A percentile compares a stretch with the other conserved stretches of the same genome.
These are phyloP conservation scores for Nixonia krombeini DNA, from an alignment of 1,140 invertebrate genomes.

Conservation along the genomic window DNA sequence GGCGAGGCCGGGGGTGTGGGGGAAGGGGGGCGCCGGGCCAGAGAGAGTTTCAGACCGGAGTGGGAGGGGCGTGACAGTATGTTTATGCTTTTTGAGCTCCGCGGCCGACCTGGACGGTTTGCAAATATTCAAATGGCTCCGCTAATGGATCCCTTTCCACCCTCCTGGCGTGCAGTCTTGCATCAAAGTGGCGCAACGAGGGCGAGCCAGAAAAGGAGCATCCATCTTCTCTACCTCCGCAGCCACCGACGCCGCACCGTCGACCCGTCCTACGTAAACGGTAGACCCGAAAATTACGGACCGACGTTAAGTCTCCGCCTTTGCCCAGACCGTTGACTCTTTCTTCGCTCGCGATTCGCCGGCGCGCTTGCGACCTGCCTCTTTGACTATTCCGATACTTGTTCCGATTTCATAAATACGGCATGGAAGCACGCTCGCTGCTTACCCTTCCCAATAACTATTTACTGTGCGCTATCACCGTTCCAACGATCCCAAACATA, in stretches of 20 bases:
- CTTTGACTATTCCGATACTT: conserved; percentile 31
- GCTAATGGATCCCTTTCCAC: conserved; percentile 63
- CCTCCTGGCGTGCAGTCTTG: conserved; percentile 50
- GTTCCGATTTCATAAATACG: conserved; percentile 30
- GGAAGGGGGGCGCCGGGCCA: conserved; percentile 26
- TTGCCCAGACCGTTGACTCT: conserved; percentile 23
- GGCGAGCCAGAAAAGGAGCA: conserved; percentile 54
- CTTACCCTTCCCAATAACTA: too few relatives aligned
- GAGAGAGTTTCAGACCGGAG: conserved; percentile 61
- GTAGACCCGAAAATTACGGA: conserved; percentile 63
- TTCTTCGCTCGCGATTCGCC: conserved; percentile 6
- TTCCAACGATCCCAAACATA: too few relatives aligned
- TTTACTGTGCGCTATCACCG: too few relatives aligned
- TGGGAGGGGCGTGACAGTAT: conserved; percentile 64
- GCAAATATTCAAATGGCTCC: conserved; percentile 69
- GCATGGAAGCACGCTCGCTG: conserved; percentile 32
- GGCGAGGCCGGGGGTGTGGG: conserved; percentile 16
- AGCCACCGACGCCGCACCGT: conserved; percentile 25
- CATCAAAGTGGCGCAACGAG: conserved; percentile 63
- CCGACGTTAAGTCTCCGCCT: conserved; percentile 57
- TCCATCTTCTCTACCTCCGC: conserved; percentile 56
- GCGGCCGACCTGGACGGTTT: conserved; percentile 61
- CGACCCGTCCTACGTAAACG: conserved; percentile 53
- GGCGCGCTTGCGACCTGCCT: conserved; percentile 2
- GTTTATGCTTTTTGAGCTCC: conserved; percentile 66